A percentile compares a stretch with the other conserved stretches of the same genome.
phyloP scores from a whole-genome alignment of 2,113 vertebrate species.

The Chitala chitala region DNA sequence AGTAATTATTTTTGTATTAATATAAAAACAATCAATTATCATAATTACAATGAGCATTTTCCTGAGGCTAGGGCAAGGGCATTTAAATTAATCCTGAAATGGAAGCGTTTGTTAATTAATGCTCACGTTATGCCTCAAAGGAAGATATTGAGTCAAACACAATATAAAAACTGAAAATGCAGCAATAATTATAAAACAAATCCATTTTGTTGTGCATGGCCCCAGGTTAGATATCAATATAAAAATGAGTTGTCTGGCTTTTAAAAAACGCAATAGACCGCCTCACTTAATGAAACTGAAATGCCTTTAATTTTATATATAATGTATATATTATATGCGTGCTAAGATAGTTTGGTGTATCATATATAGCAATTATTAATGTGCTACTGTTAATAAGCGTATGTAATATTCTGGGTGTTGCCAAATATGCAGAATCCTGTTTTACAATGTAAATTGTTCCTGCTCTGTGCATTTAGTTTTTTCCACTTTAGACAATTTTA shows the following conservation, averaged over 20 bases:
- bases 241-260: conserved; percentile 1
- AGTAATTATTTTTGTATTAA: conserved; percentile 14
- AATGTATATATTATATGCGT: background rate
- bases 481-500: too few species aligned
- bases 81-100: conserved; percentile 21
- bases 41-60: background rate
- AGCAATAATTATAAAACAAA: conserved; percentile 20
- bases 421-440: background rate
- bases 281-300: background rate
- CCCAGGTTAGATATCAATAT: conserved; percentile 15
- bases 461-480: too few species aligned
- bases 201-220: background rate
- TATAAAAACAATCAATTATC: conserved; percentile 19
- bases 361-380: background rate
- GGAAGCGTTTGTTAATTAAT: conserved; percentile 26
- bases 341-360: background rate
- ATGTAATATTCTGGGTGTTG: background rate
- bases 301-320: background rate
- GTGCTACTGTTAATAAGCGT: background rate
- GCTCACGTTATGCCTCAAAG: conserved; percentile 17
- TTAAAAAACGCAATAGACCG: conserved; percentile 1
- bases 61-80: conserved; percentile 8
- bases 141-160: conserved; percentile 16
- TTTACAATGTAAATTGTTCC: too few species aligned
- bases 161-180: conserved; percentile 2